These are phyloP conservation scores for Caretta caretta DNA, from an alignment of 2,113 vertebrate species.

Conservation along the genomic window DNA sequence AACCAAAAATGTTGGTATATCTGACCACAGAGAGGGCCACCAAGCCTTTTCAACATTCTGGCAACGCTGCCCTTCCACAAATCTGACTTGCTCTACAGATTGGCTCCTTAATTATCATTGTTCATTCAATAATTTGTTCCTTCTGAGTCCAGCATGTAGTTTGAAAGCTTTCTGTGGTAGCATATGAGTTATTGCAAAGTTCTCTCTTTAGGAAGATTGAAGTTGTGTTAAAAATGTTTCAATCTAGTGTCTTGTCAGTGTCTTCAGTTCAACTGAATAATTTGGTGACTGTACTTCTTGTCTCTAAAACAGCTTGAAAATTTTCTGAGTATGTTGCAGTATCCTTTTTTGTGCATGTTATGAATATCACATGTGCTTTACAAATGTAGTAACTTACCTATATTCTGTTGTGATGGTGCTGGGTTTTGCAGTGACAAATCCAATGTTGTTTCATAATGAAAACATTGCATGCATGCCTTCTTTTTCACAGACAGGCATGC, in stretches of 20 bases:
- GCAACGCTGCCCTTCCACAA: background rate
- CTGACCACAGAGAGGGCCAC: background rate
- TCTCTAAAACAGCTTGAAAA: slow-evolving; percentile 5
- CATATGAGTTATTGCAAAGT: background rate
- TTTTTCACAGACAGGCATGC: background rate
- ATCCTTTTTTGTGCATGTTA: background rate
- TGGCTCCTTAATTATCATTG: background rate
- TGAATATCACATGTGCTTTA: background rate
- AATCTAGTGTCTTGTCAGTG: background rate
- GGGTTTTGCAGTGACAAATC: background rate
- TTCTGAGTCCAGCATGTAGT: background rate
- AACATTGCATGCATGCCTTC: background rate
- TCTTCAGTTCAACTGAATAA: background rate
- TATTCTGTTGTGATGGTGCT: background rate
- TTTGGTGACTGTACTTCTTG: background rate
- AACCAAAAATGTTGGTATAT: background rate
- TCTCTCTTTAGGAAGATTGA: background rate
- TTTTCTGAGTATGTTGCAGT: background rate
- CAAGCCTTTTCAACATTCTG: background rate
- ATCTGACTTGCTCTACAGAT: background rate
- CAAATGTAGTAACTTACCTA: background rate
- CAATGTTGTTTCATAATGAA: background rate
- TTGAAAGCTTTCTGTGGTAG: background rate
- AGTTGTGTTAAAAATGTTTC: background rate
- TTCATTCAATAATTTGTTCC: background rate